phyloP scores from a whole-genome alignment of 1,140 invertebrate genomes.

The Listronotus oregonensis region DNA sequence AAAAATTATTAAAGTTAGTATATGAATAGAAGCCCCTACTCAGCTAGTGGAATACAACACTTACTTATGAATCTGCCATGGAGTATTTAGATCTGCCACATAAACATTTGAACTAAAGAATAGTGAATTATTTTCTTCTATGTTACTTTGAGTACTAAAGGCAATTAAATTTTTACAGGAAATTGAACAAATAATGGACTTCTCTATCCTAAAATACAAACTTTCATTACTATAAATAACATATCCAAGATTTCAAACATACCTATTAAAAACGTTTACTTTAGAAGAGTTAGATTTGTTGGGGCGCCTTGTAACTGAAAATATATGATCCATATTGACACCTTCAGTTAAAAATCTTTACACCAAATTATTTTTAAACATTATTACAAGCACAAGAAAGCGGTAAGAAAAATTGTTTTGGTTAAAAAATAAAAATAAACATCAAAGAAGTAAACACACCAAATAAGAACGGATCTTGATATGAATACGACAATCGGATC shows the following conservation, averaged over 20 bases:
- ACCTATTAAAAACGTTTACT: constrained; percentile 46
- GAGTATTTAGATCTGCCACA: constrained; percentile 84
- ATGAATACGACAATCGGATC: too few species aligned
- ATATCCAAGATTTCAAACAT: constrained; percentile 3
- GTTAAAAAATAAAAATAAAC: too few species aligned
- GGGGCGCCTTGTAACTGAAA: constrained; percentile 47
- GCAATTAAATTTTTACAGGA: constrained; percentile 81
- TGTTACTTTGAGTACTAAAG: constrained; percentile 74
- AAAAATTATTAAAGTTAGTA: neutral
- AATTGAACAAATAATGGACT: constrained; percentile 66
- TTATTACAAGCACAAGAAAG: constrained; percentile 1
- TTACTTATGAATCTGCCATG: constrained; percentile 80
- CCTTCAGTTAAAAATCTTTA: neutral
- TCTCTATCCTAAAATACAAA: constrained; percentile 44
- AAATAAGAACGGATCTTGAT: too few species aligned
- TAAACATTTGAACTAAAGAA: constrained; percentile 81
- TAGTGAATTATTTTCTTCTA: constrained; percentile 67
- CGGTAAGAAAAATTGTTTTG: neutral
- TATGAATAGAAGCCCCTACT: neutral
- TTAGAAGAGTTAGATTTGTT: constrained; percentile 40
- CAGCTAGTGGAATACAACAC: constrained; percentile 32
- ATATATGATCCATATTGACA: constrained; percentile 50
- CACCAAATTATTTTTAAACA: neutral
- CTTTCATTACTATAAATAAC: too few species aligned
- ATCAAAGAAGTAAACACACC: too few species aligned